phyloP scores from a whole-genome alignment of 2,113 vertebrate genomes.

The Circaetus cinerascens region DNA sequence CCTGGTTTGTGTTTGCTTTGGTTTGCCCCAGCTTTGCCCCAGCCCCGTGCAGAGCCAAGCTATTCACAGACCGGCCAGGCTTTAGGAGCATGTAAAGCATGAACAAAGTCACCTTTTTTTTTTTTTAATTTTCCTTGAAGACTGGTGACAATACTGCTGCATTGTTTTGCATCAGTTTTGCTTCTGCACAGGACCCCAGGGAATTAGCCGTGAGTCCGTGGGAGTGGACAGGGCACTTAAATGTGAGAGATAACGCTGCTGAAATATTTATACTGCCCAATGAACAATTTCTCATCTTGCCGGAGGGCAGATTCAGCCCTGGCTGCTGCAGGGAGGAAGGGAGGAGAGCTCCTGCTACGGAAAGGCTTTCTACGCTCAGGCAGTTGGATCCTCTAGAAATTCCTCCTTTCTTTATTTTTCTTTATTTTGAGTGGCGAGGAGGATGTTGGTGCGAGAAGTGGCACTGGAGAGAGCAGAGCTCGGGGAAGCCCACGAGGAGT shows the following conservation, averaged over 20 bases:
- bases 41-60: rapidly evolving
- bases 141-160: neutral
- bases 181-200: neutral
- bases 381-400: neutral
- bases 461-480: neutral
- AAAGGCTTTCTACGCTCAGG: neutral
- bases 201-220: rapidly evolving
- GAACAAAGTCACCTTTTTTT: neutral
- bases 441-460: neutral
- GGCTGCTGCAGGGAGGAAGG: rapidly evolving
- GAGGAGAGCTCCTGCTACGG: neutral
- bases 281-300: neutral
- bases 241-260: neutral
- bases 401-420: neutral
- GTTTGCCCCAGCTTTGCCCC: neutral
- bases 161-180: neutral
- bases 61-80: rapidly evolving
- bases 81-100: neutral
- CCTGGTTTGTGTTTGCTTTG: neutral
- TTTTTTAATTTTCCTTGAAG: neutral
- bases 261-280: neutral
- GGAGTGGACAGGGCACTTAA: neutral
- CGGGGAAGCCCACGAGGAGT: rapidly evolving
- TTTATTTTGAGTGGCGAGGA: neutral
- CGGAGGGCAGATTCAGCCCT: neutral